Percentiles rank a stretch among this genome's conserved stretches.
phyloP scores from a whole-genome alignment of 2,797 vertebrate species.

The Chaunax sp. region DNA sequence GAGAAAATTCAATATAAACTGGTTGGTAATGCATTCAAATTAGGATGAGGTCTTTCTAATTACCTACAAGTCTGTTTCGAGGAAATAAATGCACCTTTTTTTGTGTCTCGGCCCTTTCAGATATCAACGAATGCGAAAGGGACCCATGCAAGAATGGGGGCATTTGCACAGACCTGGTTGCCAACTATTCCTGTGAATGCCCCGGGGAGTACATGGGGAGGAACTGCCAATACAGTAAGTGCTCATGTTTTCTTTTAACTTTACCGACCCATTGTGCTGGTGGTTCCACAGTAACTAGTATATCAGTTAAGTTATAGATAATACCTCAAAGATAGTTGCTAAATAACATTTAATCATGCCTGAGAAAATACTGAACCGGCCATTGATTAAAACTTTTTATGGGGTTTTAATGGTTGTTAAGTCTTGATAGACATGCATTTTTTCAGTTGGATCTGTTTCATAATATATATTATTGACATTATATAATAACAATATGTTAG shows the following conservation, averaged over 20 bases:
- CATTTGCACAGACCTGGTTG: constrained; percentile 94
- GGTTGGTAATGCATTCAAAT: constrained; percentile 71
- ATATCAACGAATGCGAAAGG: constrained; percentile 96
- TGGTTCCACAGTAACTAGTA: constrained; percentile 8
- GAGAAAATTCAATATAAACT: constrained; percentile 68
- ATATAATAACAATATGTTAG: background rate
- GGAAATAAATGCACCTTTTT: constrained; percentile 58
- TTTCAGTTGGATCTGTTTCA: background rate
- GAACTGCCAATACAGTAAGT: constrained; percentile 98
- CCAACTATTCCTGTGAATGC: constrained; percentile 98
- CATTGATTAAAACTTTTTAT: constrained; percentile 9
- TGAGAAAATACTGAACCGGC: background rate
- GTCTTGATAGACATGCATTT: constrained; percentile 1
- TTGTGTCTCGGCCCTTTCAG: constrained; percentile 76
- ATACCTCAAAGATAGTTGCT: background rate
- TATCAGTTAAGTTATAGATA: constrained; percentile 10
- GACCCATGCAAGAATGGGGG: constrained; percentile 97
- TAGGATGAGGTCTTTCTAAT: constrained; percentile 64
- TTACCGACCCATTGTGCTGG: constrained; percentile 17
- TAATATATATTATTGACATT: background rate
- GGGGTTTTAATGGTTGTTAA: constrained; percentile 2
- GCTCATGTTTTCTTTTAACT: constrained; percentile 30
- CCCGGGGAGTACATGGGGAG: constrained; percentile 99
- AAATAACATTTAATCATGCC: constrained; percentile 1
- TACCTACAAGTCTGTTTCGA: constrained; percentile 61